Evolutionary conservation across 2,888 invertebrate genomes (phyloP), one percentile per base, ranked within the genome.

Genomic region (Trisateles emortualis): DNA sequence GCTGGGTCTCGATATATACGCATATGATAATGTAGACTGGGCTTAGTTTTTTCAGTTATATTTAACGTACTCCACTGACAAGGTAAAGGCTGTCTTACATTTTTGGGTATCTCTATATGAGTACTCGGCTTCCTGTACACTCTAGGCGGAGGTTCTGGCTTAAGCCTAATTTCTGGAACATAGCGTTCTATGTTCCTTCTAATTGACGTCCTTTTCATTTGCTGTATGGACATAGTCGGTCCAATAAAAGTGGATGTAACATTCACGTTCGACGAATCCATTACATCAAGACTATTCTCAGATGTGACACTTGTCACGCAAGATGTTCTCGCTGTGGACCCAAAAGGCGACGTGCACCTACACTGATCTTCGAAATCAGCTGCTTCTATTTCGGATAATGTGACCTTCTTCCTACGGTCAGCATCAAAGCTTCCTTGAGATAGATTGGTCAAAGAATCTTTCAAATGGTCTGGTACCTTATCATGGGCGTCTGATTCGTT

Each of bases 311-410:
- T 94, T 4, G 92, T 91, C 45, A 93, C 94, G 64, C 94, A 94
- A 1, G 95, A 95, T 22, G 95, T 95, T 57, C 95, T 89, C 0
- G 96, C 96, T 0, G 96, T 96, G 1, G 96, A 96, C 10, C 95
- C 95, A 74, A 96, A 96, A 0, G 96, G 96, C 0, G 96, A 96
- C 0, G 95, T 95, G 77, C 96, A 96, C 55, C 95, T 93, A 78
- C 96, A 96, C 70, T 96, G 95, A 52, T 94, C 94, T 81, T 96
- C 96, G 74, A 94, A 96, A 54, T 94, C 94, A 29, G 93, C 93
- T 3, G 93, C 93, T 72, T 94, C 94, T 42, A 94, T 93, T 80
- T 95, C 94, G 8, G 94, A 94, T 40, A 94, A 74, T 0, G 94
- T 94, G 38, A 94, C 77, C 51, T 90, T 87, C 53, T 89, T 84